Evolutionary conservation across 1,140 invertebrate species (phyloP), one percentile per base, ranked within the genome.

Genomic region (Heliconius eleuchia): DNA sequence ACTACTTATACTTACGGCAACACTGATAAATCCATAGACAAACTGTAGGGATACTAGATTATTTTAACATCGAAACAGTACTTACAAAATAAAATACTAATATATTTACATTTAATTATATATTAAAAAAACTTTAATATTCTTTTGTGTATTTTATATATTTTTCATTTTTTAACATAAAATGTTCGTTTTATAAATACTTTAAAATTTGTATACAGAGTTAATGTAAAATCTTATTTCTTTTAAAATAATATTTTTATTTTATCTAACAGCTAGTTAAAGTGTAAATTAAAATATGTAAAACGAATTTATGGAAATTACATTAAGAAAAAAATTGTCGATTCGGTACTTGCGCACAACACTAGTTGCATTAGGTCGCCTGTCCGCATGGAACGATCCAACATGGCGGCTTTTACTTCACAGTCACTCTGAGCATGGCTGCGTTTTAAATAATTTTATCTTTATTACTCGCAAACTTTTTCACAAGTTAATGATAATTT

Each of bases 401-500:
- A 94, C 82, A 94, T 94, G 92, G 92, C 92, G 91, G 87, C 86
- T 89, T 89, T 88, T 90, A 90, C 87, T 89, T 89, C 88, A 89
- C 85, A 91, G 86, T 88, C 89, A 87, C 84, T 86, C 80, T 83
- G 87, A 88, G 88, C 82, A 88, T 92, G 88, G 86, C 86, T 87
- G 85, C 84, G 83, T 87, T 87, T 85, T 89, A 88, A 88, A 86
- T 87, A 83, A 85, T 86, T 88, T 85, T 85, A 82, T 84, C 85
- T 87, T 85, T 89, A 73, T 84, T 83, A 84, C 72, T 83, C 71
- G 81, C 83, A 77, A 81, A 66, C 74, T 84, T 85, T 86, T 88
- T 85, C 87, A 85, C 80, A 84, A 85, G 50, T 80, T 82, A 84
- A 81, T 60, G 55, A 80, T 85, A 86, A 81, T 90, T 86, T 87